Conservation (phyloP, 1,140 invertebrate genomes). For the Diabrotica undecimpunctata region DNA sequence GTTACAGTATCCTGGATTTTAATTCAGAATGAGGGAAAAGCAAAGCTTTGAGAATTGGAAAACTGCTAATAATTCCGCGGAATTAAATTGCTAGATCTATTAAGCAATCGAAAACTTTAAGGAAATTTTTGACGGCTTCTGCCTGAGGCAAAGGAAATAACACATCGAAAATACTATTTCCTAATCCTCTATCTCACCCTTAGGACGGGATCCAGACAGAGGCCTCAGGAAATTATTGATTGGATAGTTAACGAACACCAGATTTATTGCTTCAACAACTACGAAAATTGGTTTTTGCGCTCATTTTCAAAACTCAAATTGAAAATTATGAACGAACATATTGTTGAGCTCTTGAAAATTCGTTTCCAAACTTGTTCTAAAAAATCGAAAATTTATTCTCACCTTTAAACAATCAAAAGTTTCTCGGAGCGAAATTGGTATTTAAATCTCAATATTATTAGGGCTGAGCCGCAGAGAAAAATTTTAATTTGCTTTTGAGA, state of each 20-base stretch:
- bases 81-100: background rate
- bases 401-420: too few species aligned
- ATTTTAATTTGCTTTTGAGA: too few species aligned
- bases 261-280: background rate
- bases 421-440: too few species aligned
- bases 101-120: background rate
- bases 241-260: background rate
- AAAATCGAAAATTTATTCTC: too few species aligned
- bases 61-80: too few species aligned
- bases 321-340: background rate
- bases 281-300: background rate
- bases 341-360: background rate
- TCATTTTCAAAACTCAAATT: background rate
- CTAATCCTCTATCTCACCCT: background rate
- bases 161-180: constrained; percentile 4
- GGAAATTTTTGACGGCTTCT: background rate
- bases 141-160: background rate
- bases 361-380: too few species aligned
- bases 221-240: constrained; percentile 10
- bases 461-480: too few species aligned
- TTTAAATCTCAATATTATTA: too few species aligned
- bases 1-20: too few species aligned
- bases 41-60: too few species aligned
- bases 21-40: too few species aligned
- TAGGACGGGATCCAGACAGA: constrained; percentile 4